Base-by-base conservation (phyloP, 2,797 vertebrate species). In the Apogon hyalosoma region DNA sequence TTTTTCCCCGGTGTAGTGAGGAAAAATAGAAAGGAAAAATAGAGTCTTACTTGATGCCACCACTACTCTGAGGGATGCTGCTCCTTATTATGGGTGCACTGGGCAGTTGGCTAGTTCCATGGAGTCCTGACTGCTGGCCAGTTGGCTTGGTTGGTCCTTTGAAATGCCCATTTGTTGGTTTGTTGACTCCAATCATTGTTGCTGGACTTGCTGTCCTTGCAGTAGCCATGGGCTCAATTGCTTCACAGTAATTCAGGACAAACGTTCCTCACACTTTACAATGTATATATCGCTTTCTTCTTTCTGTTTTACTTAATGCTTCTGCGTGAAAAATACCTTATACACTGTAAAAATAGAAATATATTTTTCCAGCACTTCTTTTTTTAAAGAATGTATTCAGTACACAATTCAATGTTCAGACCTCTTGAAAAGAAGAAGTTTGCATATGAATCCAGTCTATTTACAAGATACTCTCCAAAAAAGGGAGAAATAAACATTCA, bases 381-480 rank as follows among this genome's bases (percentile, higher is more conserved):
- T 72, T 71, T 67, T 71, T 75, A 73, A 79, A 82, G 64, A 73
- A 75, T 69, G 64, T 76, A 72, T 19, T 65, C 72, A 63, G 65
- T 72, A 63, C 63, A 87, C 65, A 77, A 70, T 46, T 41, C 57
- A 79, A 88, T 69, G 72, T 76, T 69, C 73, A 88, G 63, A 79
- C 80, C 86, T 91, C 91, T 94, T 92, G 75, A 92, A 91, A 92
- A 93, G 73, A 90, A 92, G 89, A 93, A 80, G 50, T 77, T 79
- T 82, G 72, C 59, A 46, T 86, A 85, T 77, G 68, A 89, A 86
- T 84, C 88, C 54, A 74, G 76, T 84, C 70, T 89, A 89, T 91
- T 82, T 92, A 92, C 90, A 94, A 87, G 83, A 85, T 72, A 85
- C 88, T 92, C 93, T 93, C 92, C 93, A 75, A 86, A 92, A 91